Percentiles rank a stretch among this genome's conserved stretches.
Conservation (phyloP, 2,888 invertebrate genomes). For the Drosophila formosana region DNA sequence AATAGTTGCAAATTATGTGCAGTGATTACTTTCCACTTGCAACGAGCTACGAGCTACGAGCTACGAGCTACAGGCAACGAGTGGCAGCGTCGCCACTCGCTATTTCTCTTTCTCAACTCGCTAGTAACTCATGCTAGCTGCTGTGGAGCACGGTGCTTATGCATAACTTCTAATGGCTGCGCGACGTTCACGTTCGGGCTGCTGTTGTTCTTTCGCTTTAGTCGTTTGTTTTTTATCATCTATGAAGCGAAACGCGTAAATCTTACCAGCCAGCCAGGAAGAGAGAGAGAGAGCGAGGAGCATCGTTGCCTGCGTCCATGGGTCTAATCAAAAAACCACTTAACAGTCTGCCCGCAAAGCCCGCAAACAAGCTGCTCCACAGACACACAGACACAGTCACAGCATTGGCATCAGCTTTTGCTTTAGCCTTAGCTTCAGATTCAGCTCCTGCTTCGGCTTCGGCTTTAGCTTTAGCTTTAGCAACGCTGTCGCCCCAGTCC, state of each 20-base stretch:
- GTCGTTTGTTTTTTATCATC: conserved; percentile 42
- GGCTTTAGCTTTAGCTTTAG: conserved; percentile 11
- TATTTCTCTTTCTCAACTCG: conserved; percentile 1
- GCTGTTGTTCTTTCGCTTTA: not conserved
- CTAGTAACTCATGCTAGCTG: not conserved
- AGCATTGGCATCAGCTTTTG: conserved; percentile 7
- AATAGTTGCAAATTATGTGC: conserved; percentile 20
- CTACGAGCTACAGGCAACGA: too few species aligned
- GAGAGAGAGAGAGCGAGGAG: not conserved
- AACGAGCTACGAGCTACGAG: not conserved
- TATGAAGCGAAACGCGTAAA: conserved; percentile 57
- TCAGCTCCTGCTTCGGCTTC: not conserved
- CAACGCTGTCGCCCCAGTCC: conserved; percentile 6
- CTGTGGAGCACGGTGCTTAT: conserved; percentile 21
- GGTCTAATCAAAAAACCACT: conserved; percentile 79
- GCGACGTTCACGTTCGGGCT: not conserved
- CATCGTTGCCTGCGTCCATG: conserved; percentile 27
- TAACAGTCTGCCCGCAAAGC: conserved; percentile 59
- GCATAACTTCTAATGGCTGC: conserved; percentile 47
- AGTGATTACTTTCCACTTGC: conserved; percentile 41
- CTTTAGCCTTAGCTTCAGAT: not conserved
- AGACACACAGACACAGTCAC: not conserved
- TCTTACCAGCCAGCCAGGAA: conserved; percentile 35
- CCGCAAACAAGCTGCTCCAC: not conserved
- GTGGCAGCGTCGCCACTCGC: not conserved